Base-by-base conservation (phyloP, 2,888 invertebrate genomes). In the Criorhina ranunculi region DNA sequence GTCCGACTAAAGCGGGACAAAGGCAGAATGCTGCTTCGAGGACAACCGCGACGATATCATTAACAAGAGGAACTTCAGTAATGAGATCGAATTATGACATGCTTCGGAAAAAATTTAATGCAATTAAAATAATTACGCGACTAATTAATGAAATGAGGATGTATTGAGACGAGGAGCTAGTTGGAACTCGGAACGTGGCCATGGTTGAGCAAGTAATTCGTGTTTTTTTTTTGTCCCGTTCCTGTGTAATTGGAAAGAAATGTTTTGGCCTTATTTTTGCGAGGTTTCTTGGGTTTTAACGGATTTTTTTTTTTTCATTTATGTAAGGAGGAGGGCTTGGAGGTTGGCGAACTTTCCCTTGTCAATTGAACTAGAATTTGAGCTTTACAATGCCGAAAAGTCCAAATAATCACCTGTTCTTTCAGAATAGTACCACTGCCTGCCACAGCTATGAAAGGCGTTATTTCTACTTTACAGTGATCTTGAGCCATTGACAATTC, bases 81-180 rank as follows among this genome's bases (percentile, higher is more conserved):
- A 85, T 85, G 79, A 70, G 75, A 75, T 80, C 85, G 70, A 85
- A 80, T 80, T 80, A 85, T 85, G 80, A 85, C 80, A 80, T 70
- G 80, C 53, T 70, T 76, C 75, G 15, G 59, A 53, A 64, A 44
- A 76, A 69, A 76, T 70, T 70, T 70, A 80, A 76, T 80, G 75
- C 80, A 80, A 85, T 85, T 85, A 85, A 85, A 80, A 80, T 85
- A 85, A 85, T 85, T 80, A 75, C 75, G 33, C 70, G 64, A 53
- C 75, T 80, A 85, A 85, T 85, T 85, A 85, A 80, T 80, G 49
- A 76, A 76, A 85, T 70, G 75, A 80, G 83, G 60, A 83, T 73
- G 53, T 29, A 66, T 62, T 40, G 62, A 19, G 69, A 59, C 35
- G 46, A 77, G 64, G 55, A 72, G 67, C 59, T 49, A 49, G 49